Base-by-base conservation (phyloP, 2,888 invertebrate genomes). In the Liopterus haemorrhoidalis region DNA sequence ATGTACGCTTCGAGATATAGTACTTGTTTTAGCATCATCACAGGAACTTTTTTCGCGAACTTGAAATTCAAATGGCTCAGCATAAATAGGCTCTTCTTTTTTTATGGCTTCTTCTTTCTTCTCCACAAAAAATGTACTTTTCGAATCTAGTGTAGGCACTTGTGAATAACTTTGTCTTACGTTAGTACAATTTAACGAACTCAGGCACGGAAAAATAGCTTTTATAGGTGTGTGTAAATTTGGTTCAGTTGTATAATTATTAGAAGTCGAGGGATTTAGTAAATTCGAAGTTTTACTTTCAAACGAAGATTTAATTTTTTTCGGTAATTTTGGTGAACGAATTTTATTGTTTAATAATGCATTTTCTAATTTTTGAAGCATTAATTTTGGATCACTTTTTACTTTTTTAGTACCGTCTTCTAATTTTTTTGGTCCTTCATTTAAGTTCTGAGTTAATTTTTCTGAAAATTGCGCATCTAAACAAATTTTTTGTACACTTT, bases 281-380 rank as follows among this genome's bases (percentile, higher is more conserved):
- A 37, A 1, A 58, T 59, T 16, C 57, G 46, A 8, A 49, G 48
- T 22, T 53, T 46, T 35, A 36, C 24, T 24, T 32, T 53, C 54
- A 21, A 53, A 43, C 5, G 51, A 51, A 27, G 49, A 52, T 25
- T 54, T 55, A 42, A 53, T 37, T 47, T 51, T 52, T 51, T 59
- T 56, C 21, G 55, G 54, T 32, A 48, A 50, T 47, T 50, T 35
- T 41, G 41, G 41, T 9, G 41, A 43, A 44, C 57, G 56, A 6
- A 66, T 53, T 53, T 66, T 67, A 48, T 74, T 72, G 4, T 74
- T 75, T 38, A 72, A 68, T 41, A 81, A 59, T 0, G 76, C 78
- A 48, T 71, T 72, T 60, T 81, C 80, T 0, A 81, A 62, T 55
- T 80, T 81, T 53, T 76, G 75, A 0, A 82, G 62, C 77, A 81